These are phyloP conservation scores for Perdix hodgsoniae DNA, from an alignment of 2,797 vertebrate genomes.

Conservation along the genomic window DNA sequence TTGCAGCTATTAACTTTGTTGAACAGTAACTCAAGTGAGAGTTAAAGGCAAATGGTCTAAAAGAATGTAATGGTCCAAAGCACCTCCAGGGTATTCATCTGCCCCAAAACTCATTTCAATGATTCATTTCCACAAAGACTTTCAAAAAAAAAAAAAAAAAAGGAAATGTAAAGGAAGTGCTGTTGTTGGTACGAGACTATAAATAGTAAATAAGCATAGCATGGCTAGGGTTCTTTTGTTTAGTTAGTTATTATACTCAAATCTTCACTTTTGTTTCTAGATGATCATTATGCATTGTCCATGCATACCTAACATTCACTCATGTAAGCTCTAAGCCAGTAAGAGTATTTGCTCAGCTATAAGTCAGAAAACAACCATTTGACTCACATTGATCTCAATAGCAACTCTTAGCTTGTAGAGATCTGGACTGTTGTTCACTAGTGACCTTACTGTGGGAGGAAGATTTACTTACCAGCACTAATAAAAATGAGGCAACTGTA, in stretches of 20 bases:
- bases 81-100: slow-evolving; percentile 46
- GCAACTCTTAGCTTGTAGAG: background rate
- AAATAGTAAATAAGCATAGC: background rate
- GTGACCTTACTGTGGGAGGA: background rate
- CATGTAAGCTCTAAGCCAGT: background rate
- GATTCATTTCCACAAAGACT: slow-evolving; percentile 39
- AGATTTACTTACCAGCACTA: background rate
- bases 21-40: slow-evolving; percentile 72
- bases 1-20: slow-evolving; percentile 74
- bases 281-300: background rate
- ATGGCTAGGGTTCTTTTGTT: background rate
- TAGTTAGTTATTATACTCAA: background rate
- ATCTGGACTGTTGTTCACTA: background rate
- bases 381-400: background rate
- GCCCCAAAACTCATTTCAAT: slow-evolving; percentile 65
- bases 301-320: background rate
- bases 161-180: background rate
- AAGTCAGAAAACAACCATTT: accelerated
- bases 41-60: slow-evolving; percentile 77
- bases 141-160: background rate
- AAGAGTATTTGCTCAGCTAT: background rate
- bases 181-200: background rate
- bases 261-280: background rate
- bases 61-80: slow-evolving; percentile 59
- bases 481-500: background rate